Evolutionary conservation across 2,113 vertebrate species (phyloP).

Genomic region (Zosterops borbonicus): DNA sequence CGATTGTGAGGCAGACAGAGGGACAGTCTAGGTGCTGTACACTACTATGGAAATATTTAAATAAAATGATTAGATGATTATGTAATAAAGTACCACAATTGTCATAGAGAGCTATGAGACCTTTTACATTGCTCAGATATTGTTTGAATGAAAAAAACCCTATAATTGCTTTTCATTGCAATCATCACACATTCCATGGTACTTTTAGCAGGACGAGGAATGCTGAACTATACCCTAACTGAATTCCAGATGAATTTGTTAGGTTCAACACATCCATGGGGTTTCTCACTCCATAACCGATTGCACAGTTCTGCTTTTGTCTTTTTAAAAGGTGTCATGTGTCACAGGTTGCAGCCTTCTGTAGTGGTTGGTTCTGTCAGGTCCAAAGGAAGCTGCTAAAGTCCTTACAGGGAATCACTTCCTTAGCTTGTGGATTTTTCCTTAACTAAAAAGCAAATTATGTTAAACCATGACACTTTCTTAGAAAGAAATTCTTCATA

Average conservation of each 20-base stretch:
- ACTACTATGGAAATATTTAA: not conserved
- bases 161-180: not conserved
- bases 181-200: not conserved
- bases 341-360: not conserved
- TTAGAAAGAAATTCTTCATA: not conserved
- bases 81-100: not conserved
- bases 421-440: not conserved
- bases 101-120: not conserved
- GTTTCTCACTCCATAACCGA: not conserved
- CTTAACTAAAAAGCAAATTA: not conserved
- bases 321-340: not conserved
- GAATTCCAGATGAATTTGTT: not conserved
- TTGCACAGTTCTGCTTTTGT: not conserved
- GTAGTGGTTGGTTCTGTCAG: not conserved
- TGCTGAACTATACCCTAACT: not conserved
- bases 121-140: not conserved
- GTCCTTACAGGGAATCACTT: not conserved
- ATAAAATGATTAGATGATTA: not conserved
- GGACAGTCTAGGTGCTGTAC: not conserved
- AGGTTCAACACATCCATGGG: not conserved
- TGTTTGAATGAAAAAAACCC: not conserved
- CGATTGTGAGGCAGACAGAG: not conserved
- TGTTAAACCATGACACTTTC: no score
- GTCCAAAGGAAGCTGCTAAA: not conserved
- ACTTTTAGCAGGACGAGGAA: not conserved